Evolutionary conservation across 1,140 invertebrate species (phyloP).

Genomic region (Macrotrachela quadricornifera): DNA sequence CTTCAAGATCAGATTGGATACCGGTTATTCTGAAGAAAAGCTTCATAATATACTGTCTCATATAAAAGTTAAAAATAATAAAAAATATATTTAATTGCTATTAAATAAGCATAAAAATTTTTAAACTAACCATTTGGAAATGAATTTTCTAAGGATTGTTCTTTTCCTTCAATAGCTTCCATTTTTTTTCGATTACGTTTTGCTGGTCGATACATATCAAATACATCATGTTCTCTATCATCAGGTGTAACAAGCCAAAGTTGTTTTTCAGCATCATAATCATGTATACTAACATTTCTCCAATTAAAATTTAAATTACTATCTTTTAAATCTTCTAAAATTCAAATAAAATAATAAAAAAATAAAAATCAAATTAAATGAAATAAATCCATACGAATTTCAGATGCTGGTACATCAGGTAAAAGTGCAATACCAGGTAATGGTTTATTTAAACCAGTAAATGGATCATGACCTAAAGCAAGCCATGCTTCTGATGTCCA

Average conservation of each 20-base stretch:
- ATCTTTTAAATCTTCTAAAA: conserved; percentile 15
- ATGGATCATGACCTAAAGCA: conserved; percentile 32
- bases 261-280: conserved; percentile 32
- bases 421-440: conserved; percentile 44
- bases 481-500: conserved; percentile 47
- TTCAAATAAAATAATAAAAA: conserved; percentile 6
- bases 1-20: too few species aligned
- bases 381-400: conserved; percentile 10
- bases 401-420: conserved; percentile 17
- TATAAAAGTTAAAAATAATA: too few species aligned
- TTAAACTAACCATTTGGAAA: too few species aligned
- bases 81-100: too few species aligned
- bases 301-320: conserved; percentile 33
- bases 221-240: too few species aligned
- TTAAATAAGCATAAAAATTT: too few species aligned
- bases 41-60: too few species aligned
- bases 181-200: too few species aligned
- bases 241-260: conserved; percentile 24
- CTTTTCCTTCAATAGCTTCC: too few species aligned
- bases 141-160: too few species aligned
- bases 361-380: not conserved
- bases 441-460: conserved; percentile 39
- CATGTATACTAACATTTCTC: conserved; percentile 41
- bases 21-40: too few species aligned
- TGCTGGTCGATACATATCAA: too few species aligned